Percentiles rank a stretch among this genome's conserved stretches.
These are phyloP conservation scores for Lepus oiostolus DNA, from an alignment of 2,797 vertebrate genomes.

Conservation along the genomic window DNA sequence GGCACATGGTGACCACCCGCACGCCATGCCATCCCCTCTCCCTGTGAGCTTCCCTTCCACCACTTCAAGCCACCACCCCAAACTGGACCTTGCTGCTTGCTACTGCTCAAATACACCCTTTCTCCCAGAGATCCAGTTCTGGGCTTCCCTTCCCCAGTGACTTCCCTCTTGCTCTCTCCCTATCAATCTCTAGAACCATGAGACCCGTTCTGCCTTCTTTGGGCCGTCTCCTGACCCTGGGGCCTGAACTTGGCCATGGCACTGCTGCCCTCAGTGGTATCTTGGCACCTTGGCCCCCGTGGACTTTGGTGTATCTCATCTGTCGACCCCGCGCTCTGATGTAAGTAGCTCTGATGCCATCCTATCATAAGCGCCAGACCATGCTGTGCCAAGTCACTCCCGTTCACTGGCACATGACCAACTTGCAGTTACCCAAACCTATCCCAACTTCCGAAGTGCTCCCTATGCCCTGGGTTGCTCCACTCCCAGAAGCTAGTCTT, in stretches of 20 bases:
- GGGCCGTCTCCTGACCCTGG: not conserved
- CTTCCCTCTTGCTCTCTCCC: not conserved
- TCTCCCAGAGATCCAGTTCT: not conserved
- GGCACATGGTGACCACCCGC: not conserved
- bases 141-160: not conserved
- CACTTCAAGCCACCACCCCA: not conserved
- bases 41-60: not conserved
- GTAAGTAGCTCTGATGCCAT: not conserved
- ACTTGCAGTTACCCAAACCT: not conserved
- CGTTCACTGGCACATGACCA: not conserved
- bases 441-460: not conserved
- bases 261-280: not conserved
- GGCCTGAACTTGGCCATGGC: not conserved
- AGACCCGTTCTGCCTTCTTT: not conserved
- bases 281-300: not conserved
- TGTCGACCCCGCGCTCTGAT: no score
- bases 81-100: not conserved
- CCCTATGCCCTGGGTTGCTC: no score
- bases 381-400: not conserved
- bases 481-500: not conserved
- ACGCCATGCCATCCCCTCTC: not conserved
- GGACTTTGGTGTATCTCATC: not conserved
- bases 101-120: not conserved
- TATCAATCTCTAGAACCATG: not conserved
- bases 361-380: not conserved